These are phyloP conservation scores for Pilophorus perplexus DNA, from an alignment of 2,888 invertebrate genomes.

Conservation along the genomic window DNA sequence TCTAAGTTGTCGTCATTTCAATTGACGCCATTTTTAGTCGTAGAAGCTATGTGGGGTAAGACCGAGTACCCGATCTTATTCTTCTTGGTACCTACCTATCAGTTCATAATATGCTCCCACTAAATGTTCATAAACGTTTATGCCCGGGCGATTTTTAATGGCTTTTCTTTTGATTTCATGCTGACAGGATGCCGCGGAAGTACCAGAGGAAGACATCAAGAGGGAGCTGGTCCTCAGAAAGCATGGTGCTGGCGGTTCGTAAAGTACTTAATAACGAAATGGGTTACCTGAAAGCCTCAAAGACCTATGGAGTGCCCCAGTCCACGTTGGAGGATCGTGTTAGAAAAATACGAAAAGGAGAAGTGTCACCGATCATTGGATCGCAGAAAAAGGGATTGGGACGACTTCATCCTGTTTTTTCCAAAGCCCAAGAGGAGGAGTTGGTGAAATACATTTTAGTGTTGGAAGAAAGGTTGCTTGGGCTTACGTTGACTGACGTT, in stretches of 20 bases:
- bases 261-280: not conserved
- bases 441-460: not conserved
- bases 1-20: too few relatives aligned
- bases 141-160: too few relatives aligned
- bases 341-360: not conserved
- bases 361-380: not conserved
- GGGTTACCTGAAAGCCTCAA: not conserved
- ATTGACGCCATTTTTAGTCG: too few relatives aligned
- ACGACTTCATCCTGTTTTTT: not conserved
- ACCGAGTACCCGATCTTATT: too few relatives aligned
- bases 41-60: too few relatives aligned
- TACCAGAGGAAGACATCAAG: too few relatives aligned
- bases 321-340: not conserved
- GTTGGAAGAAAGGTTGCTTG: not conserved
- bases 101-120: too few relatives aligned
- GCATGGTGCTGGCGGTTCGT: not conserved
- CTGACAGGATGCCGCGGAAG: too few relatives aligned
- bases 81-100: too few relatives aligned
- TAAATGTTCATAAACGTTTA: too few relatives aligned
- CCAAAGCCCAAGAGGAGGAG: conserved; percentile 10
- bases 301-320: not conserved
- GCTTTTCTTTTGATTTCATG: too few relatives aligned
- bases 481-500: not conserved
- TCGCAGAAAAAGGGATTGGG: not conserved
- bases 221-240: too few relatives aligned